phyloP scores from a whole-genome alignment of 2,113 vertebrate species.

The Equus przewalskii region DNA sequence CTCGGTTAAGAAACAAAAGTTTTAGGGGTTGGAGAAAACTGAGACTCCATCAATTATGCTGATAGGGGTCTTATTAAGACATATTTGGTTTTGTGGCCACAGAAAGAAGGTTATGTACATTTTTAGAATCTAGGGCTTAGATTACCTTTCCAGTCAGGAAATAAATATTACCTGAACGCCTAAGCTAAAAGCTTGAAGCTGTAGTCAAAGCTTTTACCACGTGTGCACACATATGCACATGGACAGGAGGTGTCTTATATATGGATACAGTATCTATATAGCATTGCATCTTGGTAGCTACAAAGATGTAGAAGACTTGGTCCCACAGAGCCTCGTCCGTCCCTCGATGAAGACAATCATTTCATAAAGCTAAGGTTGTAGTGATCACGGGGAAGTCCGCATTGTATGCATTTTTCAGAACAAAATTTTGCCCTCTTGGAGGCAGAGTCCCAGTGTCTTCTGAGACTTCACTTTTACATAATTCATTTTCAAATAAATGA shows the following conservation, averaged over 20 bases:
- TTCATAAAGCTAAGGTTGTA: not conserved
- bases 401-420: constrained; percentile 42
- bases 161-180: not conserved
- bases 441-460: not conserved
- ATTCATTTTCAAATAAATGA: constrained; percentile 68
- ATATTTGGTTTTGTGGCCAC: not conserved
- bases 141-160: not conserved
- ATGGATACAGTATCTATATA: not conserved
- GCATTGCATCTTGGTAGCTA: not conserved
- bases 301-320: not conserved
- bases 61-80: not conserved
- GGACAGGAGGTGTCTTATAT: not conserved
- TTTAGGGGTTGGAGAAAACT: not conserved
- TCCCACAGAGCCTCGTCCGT: accelerated
- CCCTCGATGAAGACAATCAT: not conserved
- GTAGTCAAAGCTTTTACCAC: not conserved
- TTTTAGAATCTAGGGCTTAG: constrained; percentile 40
- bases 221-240: accelerated
- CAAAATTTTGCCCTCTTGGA: constrained; percentile 40
- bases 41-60: not conserved
- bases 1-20: not conserved
- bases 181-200: not conserved
- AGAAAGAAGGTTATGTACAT: not conserved
- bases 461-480: constrained; percentile 54
- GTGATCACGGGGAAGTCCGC: not conserved